Evolutionary conservation across 2,113 vertebrate genomes (phyloP), one percentile per base, ranked within the genome.

Genomic region (Oxyruncus cristatus): DNA sequence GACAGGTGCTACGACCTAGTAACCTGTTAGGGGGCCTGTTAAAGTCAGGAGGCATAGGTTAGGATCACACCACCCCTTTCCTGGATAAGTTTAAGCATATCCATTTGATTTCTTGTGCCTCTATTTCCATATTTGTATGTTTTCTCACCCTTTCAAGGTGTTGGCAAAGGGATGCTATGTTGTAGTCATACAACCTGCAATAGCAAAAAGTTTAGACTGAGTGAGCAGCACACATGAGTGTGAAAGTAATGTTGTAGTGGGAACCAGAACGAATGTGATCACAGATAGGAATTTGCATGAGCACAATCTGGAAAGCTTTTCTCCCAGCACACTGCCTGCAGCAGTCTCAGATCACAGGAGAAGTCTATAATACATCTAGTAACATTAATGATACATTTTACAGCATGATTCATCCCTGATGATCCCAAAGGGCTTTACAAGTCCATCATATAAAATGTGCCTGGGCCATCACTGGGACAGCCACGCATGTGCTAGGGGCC

Each of bases 171-270:
- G 72, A 77, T 39, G 59, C 80, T 88, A 14, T 80, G 65, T 95
- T 96, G 92, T 96, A 95, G 79, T 86, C 76, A 77, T 95, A 93
- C 72, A 95, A 95, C 93, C 83, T 97, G 86, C 79, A 93, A 37
- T 92, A 95, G 89, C 80, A 94, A 95, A 95, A 96, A 95, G 95
- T 95, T 96, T 95, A 95, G 95, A 87, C 87, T 81, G 91, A 95
- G 84, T 46, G 87, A 95, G 78, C 84, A 91, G 92, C 91, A 82
- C 81, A 82, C 94, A 39, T 44, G 89, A 92, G 94, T 95, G 94
- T 92, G 95, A 96, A 96, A 95, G 55, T 42, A 94, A 93, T 95
- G 94, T 93, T 96, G 94, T 95, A 91, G 89, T 95, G 95, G 94
- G 87, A 96, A 87, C 87, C 92, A 82, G 83, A 93, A 93, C 12